phyloP scores from a whole-genome alignment of 2,113 vertebrate genomes.

The Forbesichthys agassizii region DNA sequence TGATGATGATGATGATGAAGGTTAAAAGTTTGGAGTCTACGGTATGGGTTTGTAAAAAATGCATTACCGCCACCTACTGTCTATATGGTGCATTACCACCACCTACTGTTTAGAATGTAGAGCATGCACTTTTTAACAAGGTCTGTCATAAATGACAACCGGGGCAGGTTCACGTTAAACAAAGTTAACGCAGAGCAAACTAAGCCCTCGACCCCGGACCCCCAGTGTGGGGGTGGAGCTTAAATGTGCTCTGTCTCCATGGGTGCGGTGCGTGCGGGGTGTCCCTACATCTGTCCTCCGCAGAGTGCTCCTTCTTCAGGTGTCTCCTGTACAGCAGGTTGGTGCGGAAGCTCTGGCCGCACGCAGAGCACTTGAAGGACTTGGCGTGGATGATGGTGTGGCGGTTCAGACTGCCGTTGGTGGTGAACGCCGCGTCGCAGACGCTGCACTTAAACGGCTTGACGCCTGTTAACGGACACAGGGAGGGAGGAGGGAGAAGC shows the following conservation, averaged over 20 bases:
- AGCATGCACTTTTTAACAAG: no score
- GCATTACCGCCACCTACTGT: no score
- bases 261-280: not conserved
- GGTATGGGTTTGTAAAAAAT: no score
- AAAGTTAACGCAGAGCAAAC: no score
- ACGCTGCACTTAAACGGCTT: slow-evolving; percentile 93
- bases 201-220: no score
- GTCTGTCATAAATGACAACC: no score
- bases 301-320: slow-evolving; percentile 89
- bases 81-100: no score
- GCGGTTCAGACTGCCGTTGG: slow-evolving; percentile 95
- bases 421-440: slow-evolving; percentile 92
- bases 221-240: no score
- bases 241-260: not conserved
- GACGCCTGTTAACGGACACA: slow-evolving; percentile 76
- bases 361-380: slow-evolving; percentile 92
- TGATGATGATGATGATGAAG: no score
- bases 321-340: slow-evolving; percentile 91
- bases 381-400: slow-evolving; percentile 95
- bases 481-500: not conserved
- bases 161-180: no score
- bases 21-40: no score
- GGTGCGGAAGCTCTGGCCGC: slow-evolving; percentile 91
- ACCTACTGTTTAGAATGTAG: no score
- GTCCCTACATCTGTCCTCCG: slow-evolving; percentile 77